phyloP scores from a whole-genome alignment of 2,113 vertebrate species.

The Chiloscyllium plagiosum region DNA sequence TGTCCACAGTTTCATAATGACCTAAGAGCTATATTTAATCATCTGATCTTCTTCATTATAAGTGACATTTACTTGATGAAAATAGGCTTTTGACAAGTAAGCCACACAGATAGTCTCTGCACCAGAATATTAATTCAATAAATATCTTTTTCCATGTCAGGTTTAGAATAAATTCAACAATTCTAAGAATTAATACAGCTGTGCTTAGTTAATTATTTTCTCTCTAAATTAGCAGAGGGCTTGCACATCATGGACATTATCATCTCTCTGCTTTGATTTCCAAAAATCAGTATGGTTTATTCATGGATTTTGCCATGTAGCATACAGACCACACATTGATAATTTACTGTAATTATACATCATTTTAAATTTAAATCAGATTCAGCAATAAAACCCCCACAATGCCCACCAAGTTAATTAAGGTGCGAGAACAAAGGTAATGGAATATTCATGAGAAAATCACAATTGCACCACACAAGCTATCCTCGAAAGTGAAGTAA shows the following conservation, averaged over 20 bases:
- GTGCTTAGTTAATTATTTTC: constrained; percentile 19
- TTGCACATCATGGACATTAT: background rate
- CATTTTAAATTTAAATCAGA: constrained; percentile 35
- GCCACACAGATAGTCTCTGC: background rate
- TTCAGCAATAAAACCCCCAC: background rate
- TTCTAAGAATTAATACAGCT: background rate
- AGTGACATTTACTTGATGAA: background rate
- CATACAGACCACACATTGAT: background rate
- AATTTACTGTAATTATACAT: background rate
- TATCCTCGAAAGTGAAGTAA: constrained; percentile 1
- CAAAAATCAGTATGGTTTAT: background rate
- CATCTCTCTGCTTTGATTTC: background rate
- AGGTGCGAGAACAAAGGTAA: constrained; percentile 7
- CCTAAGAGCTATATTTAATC: background rate
- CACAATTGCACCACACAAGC: background rate
- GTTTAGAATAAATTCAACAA: background rate
- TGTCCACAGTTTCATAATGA: background rate
- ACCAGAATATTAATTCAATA: background rate
- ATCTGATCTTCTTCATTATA: background rate
- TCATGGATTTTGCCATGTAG: background rate
- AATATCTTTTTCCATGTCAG: background rate
- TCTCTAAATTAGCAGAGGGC: background rate
- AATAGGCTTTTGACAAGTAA: background rate
- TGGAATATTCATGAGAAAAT: constrained; percentile 19
- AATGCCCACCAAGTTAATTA: constrained; percentile 30